Conservation (phyloP, 1,140 invertebrate species). For the Cecropterus lyciades region DNA sequence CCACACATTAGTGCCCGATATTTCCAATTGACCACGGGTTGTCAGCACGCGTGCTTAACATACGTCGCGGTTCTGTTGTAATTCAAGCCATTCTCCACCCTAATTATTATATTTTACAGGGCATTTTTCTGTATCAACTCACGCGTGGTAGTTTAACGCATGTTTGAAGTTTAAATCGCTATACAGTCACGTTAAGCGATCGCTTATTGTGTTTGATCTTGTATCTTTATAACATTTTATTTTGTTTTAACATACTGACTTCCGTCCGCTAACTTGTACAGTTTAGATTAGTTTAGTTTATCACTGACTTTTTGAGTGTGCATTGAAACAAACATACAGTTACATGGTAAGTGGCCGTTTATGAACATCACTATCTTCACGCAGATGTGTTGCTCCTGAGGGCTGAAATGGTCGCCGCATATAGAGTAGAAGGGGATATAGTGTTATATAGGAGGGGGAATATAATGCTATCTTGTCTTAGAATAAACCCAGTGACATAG, state of each 20-base stretch:
- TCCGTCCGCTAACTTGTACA: too few relatives aligned
- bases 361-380: too few relatives aligned
- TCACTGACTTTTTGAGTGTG: too few relatives aligned
- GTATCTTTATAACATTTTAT: background rate
- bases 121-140: background rate
- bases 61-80: slow-evolving; percentile 33
- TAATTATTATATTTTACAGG: background rate
- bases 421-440: too few relatives aligned
- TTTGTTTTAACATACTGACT: background rate
- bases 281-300: too few relatives aligned
- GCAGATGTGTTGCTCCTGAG: too few relatives aligned
- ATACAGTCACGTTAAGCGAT: slow-evolving; percentile 15
- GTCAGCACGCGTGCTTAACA: slow-evolving; percentile 43
- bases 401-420: too few relatives aligned
- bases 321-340: too few relatives aligned
- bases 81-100: background rate
- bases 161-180: slow-evolving; percentile 20
- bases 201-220: slow-evolving; percentile 25
- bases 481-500: too few relatives aligned
- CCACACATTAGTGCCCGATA: slow-evolving; percentile 28
- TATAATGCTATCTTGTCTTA: too few relatives aligned
- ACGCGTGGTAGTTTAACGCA: slow-evolving; percentile 8
- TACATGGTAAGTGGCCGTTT: too few relatives aligned
- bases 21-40: slow-evolving; percentile 38
- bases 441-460: too few relatives aligned